Evolutionary conservation across 92 coral and sea anemone genomes (phyloP).

Genomic region (Umimayanthus chanpuru): DNA sequence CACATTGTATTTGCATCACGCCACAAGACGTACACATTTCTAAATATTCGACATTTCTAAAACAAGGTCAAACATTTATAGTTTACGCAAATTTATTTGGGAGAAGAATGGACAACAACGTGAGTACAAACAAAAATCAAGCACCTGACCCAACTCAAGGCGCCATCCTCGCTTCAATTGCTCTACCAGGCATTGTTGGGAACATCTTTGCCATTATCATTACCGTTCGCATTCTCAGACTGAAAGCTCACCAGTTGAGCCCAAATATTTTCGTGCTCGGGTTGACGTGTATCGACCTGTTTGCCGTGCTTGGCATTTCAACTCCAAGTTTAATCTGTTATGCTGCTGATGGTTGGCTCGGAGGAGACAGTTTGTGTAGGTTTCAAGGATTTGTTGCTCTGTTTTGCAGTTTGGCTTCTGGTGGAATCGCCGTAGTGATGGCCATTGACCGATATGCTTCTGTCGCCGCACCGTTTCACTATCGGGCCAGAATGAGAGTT

Average conservation of each 20-base stretch:
- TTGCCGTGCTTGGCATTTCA: neutral
- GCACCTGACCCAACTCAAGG: no score
- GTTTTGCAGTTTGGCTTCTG: neutral
- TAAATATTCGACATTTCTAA: no score
- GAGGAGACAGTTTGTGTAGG: neutral
- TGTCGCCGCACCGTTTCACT: neutral
- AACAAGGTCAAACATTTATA: no score
- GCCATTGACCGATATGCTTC: neutral
- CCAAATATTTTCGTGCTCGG: conserved; percentile 13
- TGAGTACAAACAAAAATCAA: no score
- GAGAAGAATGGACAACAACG: no score
- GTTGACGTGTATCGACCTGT: neutral
- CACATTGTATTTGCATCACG: no score
- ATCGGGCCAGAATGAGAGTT: neutral
- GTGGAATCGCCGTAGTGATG: neutral
- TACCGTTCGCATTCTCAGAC: neutral
- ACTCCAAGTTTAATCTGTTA: conserved; percentile 2
- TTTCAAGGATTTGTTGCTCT: neutral
- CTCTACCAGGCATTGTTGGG: no score
- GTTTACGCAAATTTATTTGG: no score
- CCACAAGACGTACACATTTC: no score
- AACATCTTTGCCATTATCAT: neutral
- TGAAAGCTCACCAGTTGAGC: neutral
- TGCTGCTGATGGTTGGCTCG: neutral
- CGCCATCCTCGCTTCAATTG: no score